A percentile compares a stretch with the other conserved stretches of the same genome.
Conservation (phyloP, 2,113 vertebrate species). For the Caloenas nicobarica region DNA sequence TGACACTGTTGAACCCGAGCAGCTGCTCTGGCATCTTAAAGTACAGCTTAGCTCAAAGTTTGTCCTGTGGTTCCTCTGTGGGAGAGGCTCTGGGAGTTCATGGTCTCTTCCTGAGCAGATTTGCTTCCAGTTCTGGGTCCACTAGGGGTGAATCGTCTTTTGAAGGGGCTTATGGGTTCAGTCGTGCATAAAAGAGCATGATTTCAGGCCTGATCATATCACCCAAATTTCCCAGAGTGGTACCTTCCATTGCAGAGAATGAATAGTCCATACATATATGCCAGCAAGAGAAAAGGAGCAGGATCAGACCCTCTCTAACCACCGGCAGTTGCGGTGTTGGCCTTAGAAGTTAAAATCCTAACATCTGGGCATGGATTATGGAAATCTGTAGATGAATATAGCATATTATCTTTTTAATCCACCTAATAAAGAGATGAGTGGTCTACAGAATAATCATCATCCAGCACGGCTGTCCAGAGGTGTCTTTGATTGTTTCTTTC, state of each 20-base stretch:
- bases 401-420: neutral
- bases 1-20: neutral
- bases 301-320: neutral
- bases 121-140: neutral
- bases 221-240: neutral
- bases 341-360: constrained; percentile 16
- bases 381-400: neutral
- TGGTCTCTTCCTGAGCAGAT: neutral
- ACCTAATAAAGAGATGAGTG: neutral
- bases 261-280: neutral
- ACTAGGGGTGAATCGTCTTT: neutral
- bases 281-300: neutral
- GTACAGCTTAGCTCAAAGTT: neutral
- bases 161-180: neutral
- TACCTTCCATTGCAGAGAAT: neutral
- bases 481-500: neutral
- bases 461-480: neutral
- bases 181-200: neutral
- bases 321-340: neutral
- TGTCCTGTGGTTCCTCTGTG: neutral
- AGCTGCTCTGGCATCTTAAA: neutral
- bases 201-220: neutral
- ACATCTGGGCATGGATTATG: neutral
- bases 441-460: neutral
- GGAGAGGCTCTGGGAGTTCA: neutral